These are phyloP conservation scores for Drosophila birchii DNA, from an alignment of 2,888 invertebrate species.

Conservation along the genomic window DNA sequence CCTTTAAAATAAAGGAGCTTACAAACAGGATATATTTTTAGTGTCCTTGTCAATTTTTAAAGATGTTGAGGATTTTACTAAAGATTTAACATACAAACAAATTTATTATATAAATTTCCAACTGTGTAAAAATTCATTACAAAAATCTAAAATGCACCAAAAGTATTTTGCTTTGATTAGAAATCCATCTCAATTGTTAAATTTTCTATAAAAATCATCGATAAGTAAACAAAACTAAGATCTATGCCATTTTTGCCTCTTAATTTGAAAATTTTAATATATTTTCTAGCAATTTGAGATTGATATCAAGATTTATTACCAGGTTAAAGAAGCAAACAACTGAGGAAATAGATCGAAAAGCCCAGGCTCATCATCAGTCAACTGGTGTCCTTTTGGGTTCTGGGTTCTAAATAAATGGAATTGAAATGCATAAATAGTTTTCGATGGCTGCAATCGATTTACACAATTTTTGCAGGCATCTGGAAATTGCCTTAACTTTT, in stretches of 20 bases:
- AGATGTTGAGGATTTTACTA: neutral
- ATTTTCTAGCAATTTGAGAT: neutral
- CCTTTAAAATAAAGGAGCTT: neutral
- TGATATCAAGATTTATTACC: neutral
- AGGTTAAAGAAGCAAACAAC: neutral
- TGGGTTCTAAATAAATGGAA: constrained; percentile 29
- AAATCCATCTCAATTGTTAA: neutral
- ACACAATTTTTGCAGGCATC: constrained; percentile 29
- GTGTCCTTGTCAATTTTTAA: neutral
- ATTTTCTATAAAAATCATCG: neutral
- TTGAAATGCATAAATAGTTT: constrained; percentile 45
- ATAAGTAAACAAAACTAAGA: neutral
- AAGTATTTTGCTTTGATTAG: too few relatives aligned
- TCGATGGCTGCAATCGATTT: constrained; percentile 40
- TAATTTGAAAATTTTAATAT: neutral
- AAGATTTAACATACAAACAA: neutral
- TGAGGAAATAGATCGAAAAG: neutral
- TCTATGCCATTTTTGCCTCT: neutral
- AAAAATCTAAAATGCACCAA: neutral
- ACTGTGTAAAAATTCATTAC: neutral
- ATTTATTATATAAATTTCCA: neutral
- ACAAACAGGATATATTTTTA: neutral
- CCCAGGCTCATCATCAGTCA: constrained; percentile 7
- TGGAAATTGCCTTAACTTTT: constrained; percentile 3
- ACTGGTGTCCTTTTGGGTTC: neutral